Conservation (phyloP, 2,797 vertebrate genomes). For the Sebastes steindachneri region DNA sequence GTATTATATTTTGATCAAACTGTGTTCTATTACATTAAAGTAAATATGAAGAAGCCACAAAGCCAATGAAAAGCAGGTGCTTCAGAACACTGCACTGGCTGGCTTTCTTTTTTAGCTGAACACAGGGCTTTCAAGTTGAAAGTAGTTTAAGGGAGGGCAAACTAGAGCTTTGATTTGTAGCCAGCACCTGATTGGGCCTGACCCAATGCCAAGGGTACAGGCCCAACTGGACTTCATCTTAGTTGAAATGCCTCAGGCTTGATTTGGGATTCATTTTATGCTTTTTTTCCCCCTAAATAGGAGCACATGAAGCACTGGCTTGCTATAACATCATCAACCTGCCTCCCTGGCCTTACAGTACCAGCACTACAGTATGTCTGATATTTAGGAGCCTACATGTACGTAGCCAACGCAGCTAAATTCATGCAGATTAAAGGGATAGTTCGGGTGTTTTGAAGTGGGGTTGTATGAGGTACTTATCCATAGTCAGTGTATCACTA, state of each 20-base stretch:
- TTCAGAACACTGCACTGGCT: not conserved
- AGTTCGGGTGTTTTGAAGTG: no score
- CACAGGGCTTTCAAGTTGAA: slow-evolving; percentile 18
- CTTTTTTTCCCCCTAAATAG: not conserved
- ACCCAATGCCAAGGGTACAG: not conserved
- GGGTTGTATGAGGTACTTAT: no score
- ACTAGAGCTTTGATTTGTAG: slow-evolving; percentile 43
- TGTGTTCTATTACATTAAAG: slow-evolving; percentile 29
- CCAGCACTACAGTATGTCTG: not conserved
- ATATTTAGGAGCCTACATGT: not conserved
- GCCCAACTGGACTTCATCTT: slow-evolving; percentile 21
- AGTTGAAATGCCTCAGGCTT: slow-evolving; percentile 21
- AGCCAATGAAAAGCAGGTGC: slow-evolving; percentile 47
- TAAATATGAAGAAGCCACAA: slow-evolving; percentile 32
- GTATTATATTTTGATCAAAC: slow-evolving; percentile 19
- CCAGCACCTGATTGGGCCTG: slow-evolving; percentile 51
- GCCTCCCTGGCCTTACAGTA: not conserved
- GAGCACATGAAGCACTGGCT: slow-evolving; percentile 22
- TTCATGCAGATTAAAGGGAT: not conserved
- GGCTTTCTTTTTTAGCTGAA: slow-evolving; percentile 9
- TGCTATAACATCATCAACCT: slow-evolving; percentile 1
- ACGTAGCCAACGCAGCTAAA: not conserved
- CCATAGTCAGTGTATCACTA: no score
- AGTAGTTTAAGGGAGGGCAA: slow-evolving; percentile 17
- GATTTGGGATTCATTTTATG: slow-evolving; percentile 19